Base-by-base conservation (phyloP, 2,797 vertebrate genomes). In the Parauchenoglanis punctatus region DNA sequence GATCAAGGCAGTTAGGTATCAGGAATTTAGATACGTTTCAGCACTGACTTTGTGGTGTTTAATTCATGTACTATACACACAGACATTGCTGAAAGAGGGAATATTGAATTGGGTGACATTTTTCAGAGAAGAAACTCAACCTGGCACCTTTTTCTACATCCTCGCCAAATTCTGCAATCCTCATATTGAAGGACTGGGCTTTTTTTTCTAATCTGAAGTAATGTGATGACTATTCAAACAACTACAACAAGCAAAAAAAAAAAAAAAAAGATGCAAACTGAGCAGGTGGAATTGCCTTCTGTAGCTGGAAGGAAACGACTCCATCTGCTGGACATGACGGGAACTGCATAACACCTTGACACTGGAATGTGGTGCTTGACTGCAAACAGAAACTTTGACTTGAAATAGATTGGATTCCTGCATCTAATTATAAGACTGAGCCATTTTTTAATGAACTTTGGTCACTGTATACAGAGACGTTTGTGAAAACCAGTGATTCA, bases 331-430 rank as follows among this genome's bases (percentile, higher is more conserved):
- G 83, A 85, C 54, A 63, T 61, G 77, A 28, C 49, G 54, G 83
- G 82, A 91, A 88, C 87, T 88, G 83, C 86, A 46, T 73, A 49
- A 78, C 40, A 46, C 68, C 56, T 52, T 5, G 18, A 84, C 68
- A 58, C 40, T 77, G 67, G 49, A 65, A 20, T 31, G 46, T 88
- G 84, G 54, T 87, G 81, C 76, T 80, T 35, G 61, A 81, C 83
- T 31, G 72, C 46, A 63, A 88, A 56, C 83, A 46, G 59, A 78
- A 82, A 87, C 84, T 31, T 67, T 84, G 86, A 90, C 86, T 89
- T 87, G 58, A 91, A 87, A 77, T 80, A 59, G 80, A 77, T 68
- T 77, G 61, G 40, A 61, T 91, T 89, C 88, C 85, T 91, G 73
- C 87, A 65, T 80, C 46, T 75, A 81, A 81, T 85, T 28, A 75